Percentiles rank a stretch among this genome's conserved stretches.
phyloP scores from a whole-genome alignment of 1,140 invertebrate species.

The Caenorhabditis brenneri region DNA sequence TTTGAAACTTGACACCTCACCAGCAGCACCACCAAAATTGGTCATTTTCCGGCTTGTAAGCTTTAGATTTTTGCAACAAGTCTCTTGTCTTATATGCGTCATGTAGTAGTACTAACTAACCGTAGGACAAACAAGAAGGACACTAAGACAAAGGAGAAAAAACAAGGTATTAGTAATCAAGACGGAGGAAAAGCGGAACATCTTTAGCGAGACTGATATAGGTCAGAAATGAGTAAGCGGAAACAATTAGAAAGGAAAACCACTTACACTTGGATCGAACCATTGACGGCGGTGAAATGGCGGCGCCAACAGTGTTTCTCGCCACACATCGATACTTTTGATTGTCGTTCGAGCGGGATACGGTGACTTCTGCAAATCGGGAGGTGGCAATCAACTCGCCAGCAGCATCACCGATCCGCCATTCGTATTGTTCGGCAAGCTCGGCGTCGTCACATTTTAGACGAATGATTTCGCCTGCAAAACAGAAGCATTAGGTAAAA shows the following conservation, averaged over 20 bases:
- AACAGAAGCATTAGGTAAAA: no score
- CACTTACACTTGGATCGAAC: constrained; percentile 44
- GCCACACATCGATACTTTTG: constrained; percentile 41
- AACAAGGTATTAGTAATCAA: neutral
- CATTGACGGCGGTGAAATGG: constrained; percentile 20
- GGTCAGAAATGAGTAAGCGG: neutral
- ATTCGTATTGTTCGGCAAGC: constrained; percentile 23
- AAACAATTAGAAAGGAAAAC: neutral
- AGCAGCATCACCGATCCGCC: neutral
- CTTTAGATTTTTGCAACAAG: neutral
- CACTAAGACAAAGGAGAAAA: neutral
- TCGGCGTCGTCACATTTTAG: constrained; percentile 20
- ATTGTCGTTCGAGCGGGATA: neutral
- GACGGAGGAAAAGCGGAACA: neutral
- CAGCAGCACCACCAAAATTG: no score
- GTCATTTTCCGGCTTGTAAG: constrained; percentile 26
- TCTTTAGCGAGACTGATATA: neutral
- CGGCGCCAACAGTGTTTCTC: constrained; percentile 36
- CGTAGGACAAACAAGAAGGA: neutral
- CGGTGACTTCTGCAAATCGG: neutral
- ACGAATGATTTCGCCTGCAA: constrained; percentile 7
- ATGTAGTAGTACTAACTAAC: neutral
- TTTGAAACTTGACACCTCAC: constrained; percentile 20
- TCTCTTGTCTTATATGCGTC: no score
- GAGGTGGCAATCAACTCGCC: constrained; percentile 9